Base-by-base conservation (phyloP, 2,888 invertebrate genomes). In the Lasioglossum zephyrum region DNA sequence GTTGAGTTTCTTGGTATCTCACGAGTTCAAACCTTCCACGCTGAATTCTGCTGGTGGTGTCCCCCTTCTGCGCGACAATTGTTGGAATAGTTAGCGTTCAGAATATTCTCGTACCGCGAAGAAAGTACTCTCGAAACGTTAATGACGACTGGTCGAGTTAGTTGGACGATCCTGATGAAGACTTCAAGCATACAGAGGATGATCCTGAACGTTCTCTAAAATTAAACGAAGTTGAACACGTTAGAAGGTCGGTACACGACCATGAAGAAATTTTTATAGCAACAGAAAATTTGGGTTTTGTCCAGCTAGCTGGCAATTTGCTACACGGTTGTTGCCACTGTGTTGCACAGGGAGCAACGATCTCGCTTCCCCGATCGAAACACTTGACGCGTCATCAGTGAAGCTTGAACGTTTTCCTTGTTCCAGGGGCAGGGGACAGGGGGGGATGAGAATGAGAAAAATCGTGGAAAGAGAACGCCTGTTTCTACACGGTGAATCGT, bases 1-100 rank as follows among this genome's bases (percentile, higher is more conserved):
- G 87, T 88, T 89, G 85, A 88, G 81, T 90, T 89, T 90, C 86
- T 90, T 86, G 86, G 86, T 89, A 89, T 86, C 73, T 83, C 80
- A 60, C 47, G 75, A 84, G 82, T 82, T 81, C 77, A 2, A 84
- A 81, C 81, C 80, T 79, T 18, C n/a, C 36, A 26, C 16, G n/a
- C 73, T 72, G 75, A 79, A 72, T 73, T n/a, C 72, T 75, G 66
- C 3, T 22, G 44, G 44, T 31, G 31, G 31, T 31, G 31, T 31
- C n/a, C 70, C 63, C 39, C n/a, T 36, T 36, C 4, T 36, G 26
- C 72, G n/a, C 26, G 73, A 76, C 22, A 57, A 79, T 49, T 76
- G 47, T 26, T 69, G 18, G 9, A 9, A 49, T 77, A 44, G 18
- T 6, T 26, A 22, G 57, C 41, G n/a, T 36, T 5, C 22, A n/a